Evolutionary conservation across 2,113 vertebrate species (phyloP).

Genomic region (Xenopus borealis): DNA sequence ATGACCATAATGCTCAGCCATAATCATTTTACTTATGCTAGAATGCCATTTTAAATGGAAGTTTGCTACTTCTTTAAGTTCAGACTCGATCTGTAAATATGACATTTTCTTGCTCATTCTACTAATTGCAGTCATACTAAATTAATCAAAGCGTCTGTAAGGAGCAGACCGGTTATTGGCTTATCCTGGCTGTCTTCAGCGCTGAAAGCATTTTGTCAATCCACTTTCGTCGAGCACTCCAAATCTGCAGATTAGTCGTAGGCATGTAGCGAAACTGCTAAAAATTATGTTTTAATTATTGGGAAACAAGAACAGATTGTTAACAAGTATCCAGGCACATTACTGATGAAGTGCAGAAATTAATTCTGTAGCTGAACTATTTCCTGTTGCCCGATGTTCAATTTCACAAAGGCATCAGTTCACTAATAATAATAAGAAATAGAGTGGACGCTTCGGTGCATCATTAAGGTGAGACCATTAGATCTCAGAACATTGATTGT

Average conservation of each 20-base stretch:
- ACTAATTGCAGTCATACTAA: conserved; percentile 46
- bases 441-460: too few species aligned
- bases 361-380: background rate
- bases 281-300: conserved; percentile 2
- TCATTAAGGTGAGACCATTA: too few species aligned
- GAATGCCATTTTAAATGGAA: conserved; percentile 48
- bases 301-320: conserved; percentile 2
- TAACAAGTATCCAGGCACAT: background rate
- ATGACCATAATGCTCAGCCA: conserved; percentile 42
- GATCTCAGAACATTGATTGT: too few species aligned
- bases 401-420: too few species aligned
- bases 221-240: conserved; percentile 38
- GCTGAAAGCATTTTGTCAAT: conserved; percentile 43
- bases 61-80: conserved; percentile 46
- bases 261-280: background rate
- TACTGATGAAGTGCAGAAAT: background rate
- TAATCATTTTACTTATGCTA: conserved; percentile 47
- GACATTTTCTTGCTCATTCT: conserved; percentile 47
- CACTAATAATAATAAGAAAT: too few species aligned
- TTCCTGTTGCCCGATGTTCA: too few species aligned
- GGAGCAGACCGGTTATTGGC: conserved; percentile 40
- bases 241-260: conserved; percentile 4
- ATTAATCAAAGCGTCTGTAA: conserved; percentile 47
- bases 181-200: conserved; percentile 34
- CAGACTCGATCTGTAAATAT: conserved; percentile 53